Evolutionary conservation across 2,797 vertebrate genomes (phyloP), one percentile per base, ranked within the genome.

Genomic region (Cuculus canorus): DNA sequence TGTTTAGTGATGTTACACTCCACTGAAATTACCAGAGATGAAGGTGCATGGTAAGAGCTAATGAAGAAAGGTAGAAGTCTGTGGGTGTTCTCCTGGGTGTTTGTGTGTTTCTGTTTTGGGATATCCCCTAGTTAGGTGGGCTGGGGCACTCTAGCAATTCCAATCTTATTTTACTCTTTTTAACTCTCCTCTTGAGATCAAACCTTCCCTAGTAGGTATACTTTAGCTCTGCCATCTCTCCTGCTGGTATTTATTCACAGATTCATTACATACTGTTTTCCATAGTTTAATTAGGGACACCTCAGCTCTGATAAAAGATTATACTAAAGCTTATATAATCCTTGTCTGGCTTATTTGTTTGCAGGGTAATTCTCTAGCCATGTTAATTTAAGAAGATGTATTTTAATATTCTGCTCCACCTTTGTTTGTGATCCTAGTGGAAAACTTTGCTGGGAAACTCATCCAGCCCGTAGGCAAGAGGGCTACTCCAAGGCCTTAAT

Each of bases 281-380:
- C 19, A 35, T 71, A 33, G 84, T 82, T 95, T 95, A 94, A 95
- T 68, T 96, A 96, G 86, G 69, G 81, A 90, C 69, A 88, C 47
- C 69, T 94, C 78, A 73, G 71, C 52, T 92, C 83, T 88, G 82
- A 92, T 89, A 87, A 76, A 96, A 96, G 70, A 72, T 82, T 82
- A n/a, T 70, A 82, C 94, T 95, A 92, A 89, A 88, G 10, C 22
- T 90, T 82, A 53, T 77, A 83, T 77, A 88, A 96, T 92, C 90
- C 80, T 88, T 82, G 30, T 45, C 59, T 85, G 78, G 66, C 3
- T 92, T 90, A 66, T 94, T 95, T 93, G 63, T 80, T 95, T 91
- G 64, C 81, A 90, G 80, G 45, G 18, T 93, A 86, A 95, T 92
- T 94, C 76, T 84, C 79, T 66, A 84, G 21, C 32, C 45, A 21